These are phyloP conservation scores for Tachysurus vachellii DNA, from an alignment of 2,113 vertebrate genomes.

Conservation along the genomic window DNA sequence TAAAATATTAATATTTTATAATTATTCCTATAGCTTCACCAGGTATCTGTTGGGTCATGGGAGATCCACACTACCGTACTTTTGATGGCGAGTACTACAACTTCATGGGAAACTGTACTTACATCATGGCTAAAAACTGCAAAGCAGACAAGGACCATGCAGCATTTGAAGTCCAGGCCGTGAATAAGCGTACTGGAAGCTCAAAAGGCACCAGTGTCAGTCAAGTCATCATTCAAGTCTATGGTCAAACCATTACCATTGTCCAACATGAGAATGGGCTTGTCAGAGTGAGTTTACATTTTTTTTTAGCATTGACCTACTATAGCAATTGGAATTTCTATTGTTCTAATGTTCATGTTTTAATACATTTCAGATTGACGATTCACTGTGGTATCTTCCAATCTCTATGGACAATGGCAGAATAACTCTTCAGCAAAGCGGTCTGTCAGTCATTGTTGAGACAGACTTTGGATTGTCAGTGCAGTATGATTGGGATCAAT, in stretches of 20 bases:
- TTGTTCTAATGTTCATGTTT: background rate
- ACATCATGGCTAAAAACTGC: slow-evolving; percentile 68
- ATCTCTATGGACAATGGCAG: slow-evolving; percentile 37
- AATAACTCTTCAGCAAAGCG: slow-evolving; percentile 44
- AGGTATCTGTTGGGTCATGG: slow-evolving; percentile 67
- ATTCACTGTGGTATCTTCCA: slow-evolving; percentile 47
- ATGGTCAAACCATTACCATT: slow-evolving; percentile 60
- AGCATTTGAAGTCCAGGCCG: slow-evolving; percentile 64
- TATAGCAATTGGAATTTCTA: background rate
- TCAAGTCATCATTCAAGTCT: slow-evolving; percentile 64
- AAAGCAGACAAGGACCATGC: slow-evolving; percentile 49
- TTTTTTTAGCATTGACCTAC: background rate
- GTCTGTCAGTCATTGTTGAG: slow-evolving; percentile 59
- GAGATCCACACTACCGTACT: slow-evolving; percentile 72
- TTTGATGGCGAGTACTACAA: slow-evolving; percentile 67
- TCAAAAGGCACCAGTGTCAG: slow-evolving; percentile 71
- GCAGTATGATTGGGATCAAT: slow-evolving; percentile 62
- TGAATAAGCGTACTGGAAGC: slow-evolving; percentile 73
- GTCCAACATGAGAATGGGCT: slow-evolving; percentile 65
- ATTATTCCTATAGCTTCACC: background rate
- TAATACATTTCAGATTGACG: slow-evolving; percentile 45
- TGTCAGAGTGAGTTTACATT: slow-evolving; percentile 64
- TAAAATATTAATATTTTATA: background rate
- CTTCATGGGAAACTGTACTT: slow-evolving; percentile 75
- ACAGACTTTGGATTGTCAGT: slow-evolving; percentile 48